Evolutionary conservation across 2,888 invertebrate species (phyloP).

Genomic region (Rhagium mordax): DNA sequence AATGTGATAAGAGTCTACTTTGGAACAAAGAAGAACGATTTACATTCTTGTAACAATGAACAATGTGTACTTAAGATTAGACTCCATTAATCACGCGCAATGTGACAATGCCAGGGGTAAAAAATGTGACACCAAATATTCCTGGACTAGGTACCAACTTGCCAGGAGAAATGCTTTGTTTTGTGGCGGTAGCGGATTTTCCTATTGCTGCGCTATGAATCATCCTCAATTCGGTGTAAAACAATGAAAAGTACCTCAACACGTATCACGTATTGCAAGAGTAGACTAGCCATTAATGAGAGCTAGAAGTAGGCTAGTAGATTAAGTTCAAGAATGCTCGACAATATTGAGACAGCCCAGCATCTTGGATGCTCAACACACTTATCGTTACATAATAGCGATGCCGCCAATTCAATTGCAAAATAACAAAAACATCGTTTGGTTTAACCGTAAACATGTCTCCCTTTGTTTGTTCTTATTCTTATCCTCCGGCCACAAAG

Average conservation of each 20-base stretch:
- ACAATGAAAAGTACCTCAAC: slow-evolving; percentile 40
- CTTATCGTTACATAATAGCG: slow-evolving; percentile 52
- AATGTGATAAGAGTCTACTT: not conserved
- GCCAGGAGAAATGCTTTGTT: slow-evolving; percentile 9
- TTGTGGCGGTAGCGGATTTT: slow-evolving; percentile 40
- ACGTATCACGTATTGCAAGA: slow-evolving; percentile 9
- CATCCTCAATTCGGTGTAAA: slow-evolving; percentile 42
- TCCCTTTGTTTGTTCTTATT: slow-evolving; percentile 27
- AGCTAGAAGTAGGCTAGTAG: slow-evolving; percentile 66
- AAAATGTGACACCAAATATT: not conserved
- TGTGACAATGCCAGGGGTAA: not conserved
- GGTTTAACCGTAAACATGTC: slow-evolving; percentile 24
- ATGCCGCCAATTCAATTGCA: slow-evolving; percentile 28
- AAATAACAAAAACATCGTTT: slow-evolving; percentile 15
- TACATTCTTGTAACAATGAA: not conserved
- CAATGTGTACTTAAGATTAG: slow-evolving; percentile 13
- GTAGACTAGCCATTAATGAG: slow-evolving; percentile 35
- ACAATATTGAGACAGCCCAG: slow-evolving; percentile 40
- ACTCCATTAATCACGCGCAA: not conserved
- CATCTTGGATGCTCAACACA: slow-evolving; percentile 38
- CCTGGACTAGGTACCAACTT: slow-evolving; percentile 5
- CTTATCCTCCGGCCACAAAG: slow-evolving; percentile 12
- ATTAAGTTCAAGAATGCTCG: slow-evolving; percentile 60
- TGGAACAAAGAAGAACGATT: slow-evolving; percentile 5
- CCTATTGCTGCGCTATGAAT: slow-evolving; percentile 47